A percentile compares a stretch with the other conserved stretches of the same genome.
phyloP scores from a whole-genome alignment of 2,888 invertebrate species.

The Marronus borbonicus region DNA sequence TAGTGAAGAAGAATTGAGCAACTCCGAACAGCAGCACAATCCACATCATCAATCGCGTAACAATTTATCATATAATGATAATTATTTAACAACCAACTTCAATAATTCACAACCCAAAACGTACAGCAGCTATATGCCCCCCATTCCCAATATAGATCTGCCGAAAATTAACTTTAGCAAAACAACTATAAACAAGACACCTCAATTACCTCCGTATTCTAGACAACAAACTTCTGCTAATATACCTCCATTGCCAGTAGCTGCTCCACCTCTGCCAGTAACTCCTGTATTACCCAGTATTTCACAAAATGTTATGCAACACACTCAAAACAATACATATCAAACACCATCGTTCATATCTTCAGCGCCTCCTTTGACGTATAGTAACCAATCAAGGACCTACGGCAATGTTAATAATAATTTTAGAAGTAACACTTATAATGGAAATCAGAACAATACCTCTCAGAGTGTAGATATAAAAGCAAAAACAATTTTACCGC shows the following conservation, averaged over 20 bases:
- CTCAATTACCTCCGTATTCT: constrained; percentile 41
- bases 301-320: constrained; percentile 2
- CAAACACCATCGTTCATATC: constrained; percentile 38
- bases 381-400: constrained; percentile 39
- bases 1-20: constrained; percentile 68
- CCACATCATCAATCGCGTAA: constrained; percentile 22
- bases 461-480: constrained; percentile 16
- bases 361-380: constrained; percentile 42
- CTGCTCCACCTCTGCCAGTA: constrained; percentile 54
- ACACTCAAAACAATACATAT: constrained; percentile 36
- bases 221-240: constrained; percentile 13
- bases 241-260: constrained; percentile 59
- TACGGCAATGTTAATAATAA: constrained; percentile 27
- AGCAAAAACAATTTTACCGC: constrained; percentile 49
- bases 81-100: constrained; percentile 68
- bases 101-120: constrained; percentile 67
- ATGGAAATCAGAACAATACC: constrained; percentile 20
- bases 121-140: constrained; percentile 60
- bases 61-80: constrained; percentile 58
- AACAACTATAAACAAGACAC: constrained; percentile 37
- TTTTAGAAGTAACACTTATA: constrained; percentile 13
- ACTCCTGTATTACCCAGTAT: constrained; percentile 15
- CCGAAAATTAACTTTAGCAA: constrained; percentile 58
- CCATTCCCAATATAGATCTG: constrained; percentile 59
- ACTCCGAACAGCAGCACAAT: constrained; percentile 45